Evolutionary conservation across 2,113 vertebrate species (phyloP), one percentile per base, ranked within the genome.

Genomic region (Anolis carolinensis): DNA sequence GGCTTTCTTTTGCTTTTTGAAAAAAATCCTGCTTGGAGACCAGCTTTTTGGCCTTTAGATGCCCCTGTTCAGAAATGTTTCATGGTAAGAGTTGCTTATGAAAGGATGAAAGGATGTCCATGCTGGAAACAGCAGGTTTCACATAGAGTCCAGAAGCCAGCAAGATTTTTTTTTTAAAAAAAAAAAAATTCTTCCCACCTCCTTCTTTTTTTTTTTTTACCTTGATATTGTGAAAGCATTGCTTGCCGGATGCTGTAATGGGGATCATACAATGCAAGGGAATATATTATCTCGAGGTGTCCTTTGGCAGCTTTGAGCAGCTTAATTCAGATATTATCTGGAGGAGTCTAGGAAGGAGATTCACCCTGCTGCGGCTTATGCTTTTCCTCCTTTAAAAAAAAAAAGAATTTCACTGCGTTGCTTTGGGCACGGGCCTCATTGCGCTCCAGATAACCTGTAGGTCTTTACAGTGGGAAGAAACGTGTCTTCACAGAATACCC

Each of bases 1-100:
- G 52, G 6, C 9, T 74, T 70, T 59, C 55, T 59, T 59, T 59
- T 59, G 13, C 18, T 70, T 83, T 92, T 82, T 63, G 55, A 87
- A 84, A 92, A 44, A 44, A 44, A 44, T 13, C 25, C 52, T 10
- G 27, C 93, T 91, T 44, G 87, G 93, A 85, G 79, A 92, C 77
- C 92, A 93, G 94, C 91, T 95, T 94, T 89, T 90, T 93, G 82
- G 76, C 89, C 90, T 92, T 94, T 88, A 90, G 90, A 92, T 94
- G 89, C 83, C 87, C 90, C 67, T 76, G 90, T 87, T 95, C 93
- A 89, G 81, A 91, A 75, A 86, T 27, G 91, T 87, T 93, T 93
- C 90, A 89, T 89, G 36, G 89, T 84, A 94, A 90, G 93, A 93
- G 92, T 89, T 86, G 94, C 88, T 95, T 86, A 75, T 44, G 88